A percentile compares a stretch with the other conserved stretches of the same genome.
Evolutionary conservation across 2,797 vertebrate genomes (phyloP).

Genomic region (Spheniscus humboldti): DNA sequence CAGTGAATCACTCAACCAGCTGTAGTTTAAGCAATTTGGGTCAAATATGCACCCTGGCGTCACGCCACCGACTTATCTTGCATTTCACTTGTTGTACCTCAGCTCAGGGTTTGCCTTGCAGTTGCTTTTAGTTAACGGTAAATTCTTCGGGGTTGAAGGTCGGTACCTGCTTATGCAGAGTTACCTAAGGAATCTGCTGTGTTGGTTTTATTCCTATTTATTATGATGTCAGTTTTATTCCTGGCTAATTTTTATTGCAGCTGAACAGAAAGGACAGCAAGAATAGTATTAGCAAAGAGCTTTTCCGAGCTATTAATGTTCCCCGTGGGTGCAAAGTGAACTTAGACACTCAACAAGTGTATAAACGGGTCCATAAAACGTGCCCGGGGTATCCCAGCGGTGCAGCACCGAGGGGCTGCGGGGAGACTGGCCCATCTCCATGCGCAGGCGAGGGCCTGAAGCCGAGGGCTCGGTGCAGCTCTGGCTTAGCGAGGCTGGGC

Average conservation of each 20-base stretch:
- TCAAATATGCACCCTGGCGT: background rate
- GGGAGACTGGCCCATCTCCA: background rate
- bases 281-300: background rate
- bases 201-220: background rate
- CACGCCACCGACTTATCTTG: background rate
- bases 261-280: background rate
- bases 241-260: background rate
- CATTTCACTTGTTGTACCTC: background rate
- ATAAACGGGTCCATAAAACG: background rate
- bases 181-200: background rate
- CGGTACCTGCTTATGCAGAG: background rate
- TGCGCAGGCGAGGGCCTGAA: background rate
- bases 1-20: slow-evolving; percentile 32
- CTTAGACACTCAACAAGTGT: background rate
- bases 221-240: background rate
- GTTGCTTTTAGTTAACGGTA: background rate
- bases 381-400: background rate
- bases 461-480: background rate
- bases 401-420: background rate
- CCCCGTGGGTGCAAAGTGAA: background rate
- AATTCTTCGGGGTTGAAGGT: background rate
- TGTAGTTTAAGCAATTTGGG: slow-evolving; percentile 15
- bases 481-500: background rate
- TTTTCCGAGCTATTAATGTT: background rate
- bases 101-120: background rate